Percentiles rank a stretch among this genome's conserved stretches.
These are phyloP conservation scores for Sciaenops ocellatus DNA, from an alignment of 2,797 vertebrate species.

Conservation along the genomic window DNA sequence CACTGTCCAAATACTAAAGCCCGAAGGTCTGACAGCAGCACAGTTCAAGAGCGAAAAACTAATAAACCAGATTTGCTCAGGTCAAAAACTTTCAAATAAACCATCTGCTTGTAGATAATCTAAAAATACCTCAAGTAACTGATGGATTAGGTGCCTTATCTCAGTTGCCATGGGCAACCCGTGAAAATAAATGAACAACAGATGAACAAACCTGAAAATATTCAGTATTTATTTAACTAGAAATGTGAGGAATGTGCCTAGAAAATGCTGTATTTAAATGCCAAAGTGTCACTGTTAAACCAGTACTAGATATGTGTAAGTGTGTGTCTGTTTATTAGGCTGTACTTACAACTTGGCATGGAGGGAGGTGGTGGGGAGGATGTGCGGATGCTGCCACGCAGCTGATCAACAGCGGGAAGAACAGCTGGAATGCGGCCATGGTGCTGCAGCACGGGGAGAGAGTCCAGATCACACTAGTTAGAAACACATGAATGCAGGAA, in stretches of 20 bases:
- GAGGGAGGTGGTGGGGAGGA: conserved; percentile 61
- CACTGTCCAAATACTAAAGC: conserved; percentile 18
- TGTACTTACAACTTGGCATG: conserved; percentile 90
- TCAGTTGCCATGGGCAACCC: conserved; percentile 32
- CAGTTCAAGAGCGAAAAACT: conserved; percentile 7
- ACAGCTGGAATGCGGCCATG: conserved; percentile 88
- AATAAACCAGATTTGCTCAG: conserved; percentile 35
- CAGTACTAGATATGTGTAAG: not conserved
- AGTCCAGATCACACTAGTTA: conserved; percentile 49
- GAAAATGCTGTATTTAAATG: not conserved
- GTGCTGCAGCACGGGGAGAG: conserved; percentile 77
- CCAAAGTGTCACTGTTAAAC: not conserved
- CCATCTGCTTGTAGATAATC: not conserved
- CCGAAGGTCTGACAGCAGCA: not conserved
- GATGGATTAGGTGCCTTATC: conserved; percentile 31
- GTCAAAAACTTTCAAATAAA: conserved; percentile 44
- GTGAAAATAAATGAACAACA: conserved; percentile 37
- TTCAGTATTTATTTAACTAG: conserved; percentile 4
- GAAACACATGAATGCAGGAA: conserved; percentile 53
- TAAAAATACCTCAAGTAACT: conserved; percentile 37
- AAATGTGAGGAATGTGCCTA: conserved; percentile 28
- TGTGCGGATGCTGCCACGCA: conserved; percentile 74
- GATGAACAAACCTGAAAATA: not conserved
- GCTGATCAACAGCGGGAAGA: conserved; percentile 85
- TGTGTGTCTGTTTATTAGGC: not conserved